Percentiles rank a stretch among this genome's conserved stretches.
These are phyloP conservation scores for Tachina fera DNA, from an alignment of 2,888 invertebrate genomes.

Conservation along the genomic window DNA sequence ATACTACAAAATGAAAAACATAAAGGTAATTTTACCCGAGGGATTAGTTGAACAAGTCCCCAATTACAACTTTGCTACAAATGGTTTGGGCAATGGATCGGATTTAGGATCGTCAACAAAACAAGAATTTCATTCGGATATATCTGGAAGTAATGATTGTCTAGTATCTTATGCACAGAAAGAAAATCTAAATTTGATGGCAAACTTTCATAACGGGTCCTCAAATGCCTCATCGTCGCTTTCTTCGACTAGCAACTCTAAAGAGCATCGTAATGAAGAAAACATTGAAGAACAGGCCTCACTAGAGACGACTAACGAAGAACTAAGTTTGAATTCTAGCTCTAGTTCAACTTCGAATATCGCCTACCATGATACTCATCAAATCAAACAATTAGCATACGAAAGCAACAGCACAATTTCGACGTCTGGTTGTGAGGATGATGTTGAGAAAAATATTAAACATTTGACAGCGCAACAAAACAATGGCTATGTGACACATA, in stretches of 20 bases:
- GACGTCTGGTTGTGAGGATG: slow-evolving; percentile 14
- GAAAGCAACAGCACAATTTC: slow-evolving; percentile 36
- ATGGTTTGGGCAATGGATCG: slow-evolving; percentile 67
- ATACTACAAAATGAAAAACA: slow-evolving; percentile 77
- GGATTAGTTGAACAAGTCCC: slow-evolving; percentile 75
- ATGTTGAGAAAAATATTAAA: neutral
- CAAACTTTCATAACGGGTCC: slow-evolving; percentile 57
- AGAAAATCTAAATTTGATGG: slow-evolving; percentile 72
- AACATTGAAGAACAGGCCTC: slow-evolving; percentile 55
- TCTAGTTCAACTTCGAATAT: slow-evolving; percentile 53
- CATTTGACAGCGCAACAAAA: slow-evolving; percentile 24
- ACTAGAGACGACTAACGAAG: slow-evolving; percentile 66
- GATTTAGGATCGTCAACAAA: slow-evolving; percentile 60
- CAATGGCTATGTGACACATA: slow-evolving; percentile 63
- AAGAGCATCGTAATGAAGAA: slow-evolving; percentile 49
- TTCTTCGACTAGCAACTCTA: slow-evolving; percentile 49
- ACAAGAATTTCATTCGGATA: slow-evolving; percentile 68
- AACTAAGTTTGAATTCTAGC: slow-evolving; percentile 58
- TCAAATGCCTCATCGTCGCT: slow-evolving; percentile 56
- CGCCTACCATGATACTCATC: slow-evolving; percentile 33
- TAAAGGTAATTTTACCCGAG: slow-evolving; percentile 76
- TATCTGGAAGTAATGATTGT: slow-evolving; percentile 72
- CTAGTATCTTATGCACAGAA: slow-evolving; percentile 70
- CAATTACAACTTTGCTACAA: slow-evolving; percentile 61
- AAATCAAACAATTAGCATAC: slow-evolving; percentile 46